Conservation (phyloP, 2,797 vertebrate genomes). For the Clamator glandarius region DNA sequence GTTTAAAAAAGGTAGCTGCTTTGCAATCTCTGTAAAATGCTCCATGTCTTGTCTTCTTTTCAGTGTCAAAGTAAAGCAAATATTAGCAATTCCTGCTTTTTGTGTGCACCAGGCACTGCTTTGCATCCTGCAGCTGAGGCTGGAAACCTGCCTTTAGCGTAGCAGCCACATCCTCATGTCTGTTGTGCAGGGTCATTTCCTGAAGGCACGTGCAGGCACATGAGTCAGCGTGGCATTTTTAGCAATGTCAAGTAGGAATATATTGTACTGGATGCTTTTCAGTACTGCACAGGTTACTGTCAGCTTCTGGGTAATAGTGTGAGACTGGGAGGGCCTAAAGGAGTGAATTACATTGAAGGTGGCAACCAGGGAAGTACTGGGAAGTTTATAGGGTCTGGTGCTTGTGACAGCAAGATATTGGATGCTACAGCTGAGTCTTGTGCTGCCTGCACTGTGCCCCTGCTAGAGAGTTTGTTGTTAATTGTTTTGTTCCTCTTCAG, state of each 20-base stretch:
- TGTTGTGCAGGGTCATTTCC: neutral
- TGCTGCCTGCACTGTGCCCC: neutral
- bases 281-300: neutral
- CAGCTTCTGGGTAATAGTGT: neutral
- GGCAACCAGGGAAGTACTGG: neutral
- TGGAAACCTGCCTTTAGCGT: neutral
- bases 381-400: neutral
- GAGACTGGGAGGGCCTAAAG: neutral
- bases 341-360: neutral
- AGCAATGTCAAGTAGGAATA: neutral
- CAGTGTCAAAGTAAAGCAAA: neutral
- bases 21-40: neutral
- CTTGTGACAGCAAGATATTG: neutral
- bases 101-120: neutral
- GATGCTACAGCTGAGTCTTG: neutral
- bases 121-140: rapidly evolving
- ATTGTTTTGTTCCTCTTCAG: neutral
- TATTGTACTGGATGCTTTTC: neutral
- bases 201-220: neutral
- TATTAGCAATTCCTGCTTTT: neutral
- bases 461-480: neutral
- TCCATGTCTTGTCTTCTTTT: neutral
- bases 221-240: neutral
- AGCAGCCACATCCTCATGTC: neutral
- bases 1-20: neutral